These are phyloP conservation scores for Myotis daubentonii DNA, from an alignment of 2,797 vertebrate genomes.

Conservation along the genomic window DNA sequence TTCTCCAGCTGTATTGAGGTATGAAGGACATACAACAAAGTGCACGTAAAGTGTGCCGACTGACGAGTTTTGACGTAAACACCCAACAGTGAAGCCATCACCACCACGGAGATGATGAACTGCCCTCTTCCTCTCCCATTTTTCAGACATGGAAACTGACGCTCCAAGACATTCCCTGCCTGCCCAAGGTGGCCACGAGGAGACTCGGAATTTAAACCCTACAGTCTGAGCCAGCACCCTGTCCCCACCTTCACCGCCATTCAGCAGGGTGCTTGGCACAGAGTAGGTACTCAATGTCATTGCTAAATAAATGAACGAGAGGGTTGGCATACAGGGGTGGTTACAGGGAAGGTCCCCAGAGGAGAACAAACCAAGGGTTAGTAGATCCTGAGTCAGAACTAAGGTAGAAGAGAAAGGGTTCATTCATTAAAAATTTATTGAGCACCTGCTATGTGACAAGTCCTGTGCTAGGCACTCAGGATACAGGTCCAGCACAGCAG, in stretches of 20 bases:
- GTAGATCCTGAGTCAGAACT: not conserved
- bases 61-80: not conserved
- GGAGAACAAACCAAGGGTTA: not conserved
- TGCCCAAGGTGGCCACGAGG: not conserved
- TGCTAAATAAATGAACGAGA: not conserved
- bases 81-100: not conserved
- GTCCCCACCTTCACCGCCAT: not conserved
- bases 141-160: not conserved
- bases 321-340: rapidly evolving
- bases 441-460: not conserved
- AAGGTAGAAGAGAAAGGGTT: not conserved
- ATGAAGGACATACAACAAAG: not conserved
- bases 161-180: not conserved
- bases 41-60: not conserved
- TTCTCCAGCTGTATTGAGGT: not conserved
- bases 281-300: not conserved
- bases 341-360: not conserved
- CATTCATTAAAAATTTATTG: not conserved
- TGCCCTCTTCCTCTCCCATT: not conserved
- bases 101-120: not conserved
- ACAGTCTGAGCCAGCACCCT: not conserved
- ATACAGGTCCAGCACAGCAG: not conserved
- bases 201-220: not conserved
- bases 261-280: not conserved
- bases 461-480: not conserved